Percentiles rank a stretch among this genome's conserved stretches.
Evolutionary conservation across 2,888 invertebrate species (phyloP).

Genomic region (Scaptomyza reducta): DNA sequence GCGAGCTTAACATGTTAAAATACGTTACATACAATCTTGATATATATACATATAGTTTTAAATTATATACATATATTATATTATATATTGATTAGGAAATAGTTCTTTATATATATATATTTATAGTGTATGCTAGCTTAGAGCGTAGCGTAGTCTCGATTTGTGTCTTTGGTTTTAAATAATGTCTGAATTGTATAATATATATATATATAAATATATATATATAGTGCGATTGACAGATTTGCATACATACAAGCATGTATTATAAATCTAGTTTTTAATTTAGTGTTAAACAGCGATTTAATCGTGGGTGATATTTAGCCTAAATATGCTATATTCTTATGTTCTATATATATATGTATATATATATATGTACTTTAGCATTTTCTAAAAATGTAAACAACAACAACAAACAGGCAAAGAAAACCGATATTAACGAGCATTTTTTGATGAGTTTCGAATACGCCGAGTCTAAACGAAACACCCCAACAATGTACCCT

Average conservation of each 20-base stretch:
- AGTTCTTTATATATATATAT: conserved; percentile 37
- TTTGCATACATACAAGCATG: conserved; percentile 56
- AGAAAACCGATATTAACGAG: conserved; percentile 20
- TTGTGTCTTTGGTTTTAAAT: conserved; percentile 65
- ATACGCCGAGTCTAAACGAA: conserved; percentile 31
- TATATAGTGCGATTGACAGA: conserved; percentile 56
- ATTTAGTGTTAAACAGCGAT: conserved; percentile 81
- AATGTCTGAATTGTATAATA: conserved; percentile 63
- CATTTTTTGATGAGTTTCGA: conserved; percentile 51
- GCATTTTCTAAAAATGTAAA: conserved; percentile 78
- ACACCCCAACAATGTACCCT: conserved; percentile 53
- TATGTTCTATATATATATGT: conserved; percentile 70
- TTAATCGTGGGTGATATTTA: conserved; percentile 84
- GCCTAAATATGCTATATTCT: conserved; percentile 81
- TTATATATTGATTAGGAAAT: conserved; percentile 25
- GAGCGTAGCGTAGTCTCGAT: conserved; percentile 60
- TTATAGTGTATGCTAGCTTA: conserved; percentile 58
- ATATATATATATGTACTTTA: conserved; percentile 80
- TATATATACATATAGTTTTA: conserved; percentile 41
- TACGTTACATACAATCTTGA: conserved; percentile 38
- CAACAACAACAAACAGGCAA: conserved; percentile 15
- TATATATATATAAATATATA: conserved; percentile 42
- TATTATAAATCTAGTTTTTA: conserved; percentile 77
- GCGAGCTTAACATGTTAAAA: conserved; percentile 65
- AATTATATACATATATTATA: conserved; percentile 37